Evolutionary conservation across 2,113 vertebrate species (phyloP), one percentile per base, ranked within the genome.

Genomic region (Peucedramus taeniatus): DNA sequence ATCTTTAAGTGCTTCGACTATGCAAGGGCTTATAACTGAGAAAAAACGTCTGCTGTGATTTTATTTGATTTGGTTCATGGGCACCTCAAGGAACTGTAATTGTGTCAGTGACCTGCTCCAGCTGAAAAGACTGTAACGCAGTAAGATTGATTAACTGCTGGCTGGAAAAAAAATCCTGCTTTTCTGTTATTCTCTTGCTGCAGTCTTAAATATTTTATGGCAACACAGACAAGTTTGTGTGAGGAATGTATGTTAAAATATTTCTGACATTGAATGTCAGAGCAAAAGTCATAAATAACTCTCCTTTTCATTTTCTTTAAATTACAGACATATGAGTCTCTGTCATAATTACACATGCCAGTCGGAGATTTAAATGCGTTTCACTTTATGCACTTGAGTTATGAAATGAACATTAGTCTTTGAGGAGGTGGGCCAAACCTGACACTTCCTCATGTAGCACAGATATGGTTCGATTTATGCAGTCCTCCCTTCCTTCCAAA

Each of bases 221-320:
- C 88, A 78, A 70, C 83, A 47, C 44, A 79, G 95, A 95, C 64
- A 89, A 87, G 94, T 82, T 96, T 96, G 91, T 90, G 69, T 96
- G 86, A 95, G 72, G 21, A 94, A 94, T 92, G 69, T 87, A 75
- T 87, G 87, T 88, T 97, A 95, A 97, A 96, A 93, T 95, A 97
- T 94, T 92, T 95, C 90, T 90, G 92, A 96, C 86, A 90, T 70
- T 87, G 86, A 94, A 69, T 97, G 94, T 72, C 24, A 82, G 94
- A 97, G 86, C 68, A 95, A 88, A 96, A 96, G 94, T 87, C 79
- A 90, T 96, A 97, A 98, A 97, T 94, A 80, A 92, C 88, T 89
- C 83, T 97, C 94, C 96, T 94, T 97, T 96, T 91, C 94, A 95
- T 96, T 98, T 96, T 97, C 91, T 96, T 97, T 94, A 97, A 96